A percentile compares a stretch with the other conserved stretches of the same genome.
Evolutionary conservation across 1,140 invertebrate genomes (phyloP).

Genomic region (Drosophila guanche): DNA sequence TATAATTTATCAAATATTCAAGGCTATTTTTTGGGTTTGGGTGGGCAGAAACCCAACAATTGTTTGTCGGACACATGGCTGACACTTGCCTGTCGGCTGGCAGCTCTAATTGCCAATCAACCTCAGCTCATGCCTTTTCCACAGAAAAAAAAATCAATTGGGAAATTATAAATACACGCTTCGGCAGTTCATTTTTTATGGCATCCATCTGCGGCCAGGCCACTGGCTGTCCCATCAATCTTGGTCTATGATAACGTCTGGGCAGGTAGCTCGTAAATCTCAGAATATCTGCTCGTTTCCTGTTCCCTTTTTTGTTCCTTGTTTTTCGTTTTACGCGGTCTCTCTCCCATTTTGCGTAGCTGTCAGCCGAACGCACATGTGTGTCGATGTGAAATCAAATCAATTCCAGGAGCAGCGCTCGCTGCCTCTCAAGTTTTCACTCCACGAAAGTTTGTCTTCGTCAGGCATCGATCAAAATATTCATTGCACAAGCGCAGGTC

Average conservation of each 20-base stretch:
- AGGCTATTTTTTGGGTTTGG: constrained; percentile 7
- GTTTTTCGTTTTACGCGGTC: constrained; percentile 38
- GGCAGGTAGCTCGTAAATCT: constrained; percentile 78
- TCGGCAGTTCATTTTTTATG: constrained; percentile 68
- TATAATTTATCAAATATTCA: constrained; percentile 77
- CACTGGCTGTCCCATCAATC: constrained; percentile 62
- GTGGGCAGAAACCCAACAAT: constrained; percentile 24
- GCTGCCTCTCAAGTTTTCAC: constrained; percentile 5
- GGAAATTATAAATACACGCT: constrained; percentile 60
- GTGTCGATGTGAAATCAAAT: constrained; percentile 22
- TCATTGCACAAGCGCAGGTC: constrained; percentile 26
- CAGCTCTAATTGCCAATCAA: constrained; percentile 47
- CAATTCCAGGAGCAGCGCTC: constrained; percentile 12
- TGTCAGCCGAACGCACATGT: constrained; percentile 70
- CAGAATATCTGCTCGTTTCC: constrained; percentile 56
- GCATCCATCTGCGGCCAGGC: constrained; percentile 20
- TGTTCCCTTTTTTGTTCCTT: constrained; percentile 22
- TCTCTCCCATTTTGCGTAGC: constrained; percentile 72
- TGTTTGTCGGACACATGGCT: constrained; percentile 55
- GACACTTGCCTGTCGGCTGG: constrained; percentile 47
- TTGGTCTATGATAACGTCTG: constrained; percentile 73
- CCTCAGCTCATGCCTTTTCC: not conserved
- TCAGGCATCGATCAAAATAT: constrained; percentile 42
- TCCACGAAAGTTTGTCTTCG: constrained; percentile 35
- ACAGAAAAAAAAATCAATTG: constrained; percentile 39